Conservation (phyloP, 2,797 vertebrate species). For the Ibycter americanus region DNA sequence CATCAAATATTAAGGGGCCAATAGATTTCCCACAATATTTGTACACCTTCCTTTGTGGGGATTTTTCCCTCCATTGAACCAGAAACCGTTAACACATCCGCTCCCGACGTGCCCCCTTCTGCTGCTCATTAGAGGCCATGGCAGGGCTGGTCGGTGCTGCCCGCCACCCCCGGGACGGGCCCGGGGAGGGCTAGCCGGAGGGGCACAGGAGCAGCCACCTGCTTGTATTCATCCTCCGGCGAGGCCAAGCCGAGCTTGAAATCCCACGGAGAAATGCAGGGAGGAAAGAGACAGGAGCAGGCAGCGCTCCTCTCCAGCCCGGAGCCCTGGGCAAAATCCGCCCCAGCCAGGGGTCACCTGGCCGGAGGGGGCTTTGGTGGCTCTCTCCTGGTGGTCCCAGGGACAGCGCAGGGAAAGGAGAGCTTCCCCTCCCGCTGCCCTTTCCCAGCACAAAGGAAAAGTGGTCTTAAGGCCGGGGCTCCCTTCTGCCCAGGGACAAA, state of each 20-base stretch:
- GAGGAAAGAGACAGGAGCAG: not conserved
- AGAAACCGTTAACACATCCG: conserved; percentile 94
- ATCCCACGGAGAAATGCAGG: not conserved
- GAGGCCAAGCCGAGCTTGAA: conserved; percentile 21
- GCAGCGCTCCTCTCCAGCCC: not conserved
- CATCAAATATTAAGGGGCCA: conserved; percentile 88
- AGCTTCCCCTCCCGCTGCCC: not conserved
- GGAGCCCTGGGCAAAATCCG: accelerated
- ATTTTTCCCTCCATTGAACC: conserved; percentile 94
- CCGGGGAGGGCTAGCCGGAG: conserved; percentile 73
- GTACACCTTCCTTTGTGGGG: conserved; percentile 91
- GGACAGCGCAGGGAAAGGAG: not conserved
- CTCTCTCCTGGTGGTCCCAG: conserved; percentile 15
- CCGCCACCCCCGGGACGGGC: conserved; percentile 62
- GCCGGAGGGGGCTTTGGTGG: not conserved
- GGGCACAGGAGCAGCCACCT: conserved; percentile 70
- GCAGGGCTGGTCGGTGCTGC: not conserved
- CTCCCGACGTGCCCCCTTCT: conserved; percentile 78
- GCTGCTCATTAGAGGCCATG: conserved; percentile 80
- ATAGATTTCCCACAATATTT: conserved; percentile 96
- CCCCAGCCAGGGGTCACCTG: not conserved
- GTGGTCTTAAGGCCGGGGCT: not conserved
- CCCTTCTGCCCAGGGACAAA: conserved; percentile 36
- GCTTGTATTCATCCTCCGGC: conserved; percentile 66
- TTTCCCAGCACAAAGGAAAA: not conserved